These are phyloP conservation scores for Tetragnatha versicolor DNA, from an alignment of 1,140 invertebrate species.

Conservation along the genomic window DNA sequence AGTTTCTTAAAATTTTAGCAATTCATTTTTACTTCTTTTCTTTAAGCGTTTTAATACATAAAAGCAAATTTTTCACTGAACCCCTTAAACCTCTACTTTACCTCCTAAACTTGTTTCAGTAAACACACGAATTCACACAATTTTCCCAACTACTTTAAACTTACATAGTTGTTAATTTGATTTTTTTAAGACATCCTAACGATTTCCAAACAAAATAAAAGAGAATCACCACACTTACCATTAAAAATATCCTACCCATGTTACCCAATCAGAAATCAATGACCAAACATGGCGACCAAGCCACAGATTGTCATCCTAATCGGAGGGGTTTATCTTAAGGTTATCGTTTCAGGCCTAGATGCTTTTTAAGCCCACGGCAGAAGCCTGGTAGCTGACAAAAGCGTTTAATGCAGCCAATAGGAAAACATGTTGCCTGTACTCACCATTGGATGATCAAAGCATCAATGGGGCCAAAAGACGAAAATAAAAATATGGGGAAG, in stretches of 20 bases:
- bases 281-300: conserved; percentile 23
- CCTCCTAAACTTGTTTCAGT: no score
- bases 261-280: neutral
- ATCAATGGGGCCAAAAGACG: neutral
- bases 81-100: no score
- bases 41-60: no score
- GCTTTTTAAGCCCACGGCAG: conserved; percentile 43
- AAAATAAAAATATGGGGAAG: conserved; percentile 10
- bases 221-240: neutral
- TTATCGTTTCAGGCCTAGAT: conserved; percentile 41
- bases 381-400: conserved; percentile 19
- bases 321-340: conserved; percentile 31
- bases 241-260: neutral
- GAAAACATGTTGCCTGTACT: conserved; percentile 14
- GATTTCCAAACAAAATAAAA: no score
- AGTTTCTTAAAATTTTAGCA: no score
- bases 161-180: no score
- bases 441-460: neutral
- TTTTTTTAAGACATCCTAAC: no score
- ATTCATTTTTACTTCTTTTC: no score
- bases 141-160: no score
- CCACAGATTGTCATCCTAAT: neutral
- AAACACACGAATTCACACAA: no score
- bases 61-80: no score
- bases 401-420: conserved; percentile 50